These are phyloP conservation scores for Flexamia atlantica DNA, from an alignment of 2,888 invertebrate species.

Conservation along the genomic window DNA sequence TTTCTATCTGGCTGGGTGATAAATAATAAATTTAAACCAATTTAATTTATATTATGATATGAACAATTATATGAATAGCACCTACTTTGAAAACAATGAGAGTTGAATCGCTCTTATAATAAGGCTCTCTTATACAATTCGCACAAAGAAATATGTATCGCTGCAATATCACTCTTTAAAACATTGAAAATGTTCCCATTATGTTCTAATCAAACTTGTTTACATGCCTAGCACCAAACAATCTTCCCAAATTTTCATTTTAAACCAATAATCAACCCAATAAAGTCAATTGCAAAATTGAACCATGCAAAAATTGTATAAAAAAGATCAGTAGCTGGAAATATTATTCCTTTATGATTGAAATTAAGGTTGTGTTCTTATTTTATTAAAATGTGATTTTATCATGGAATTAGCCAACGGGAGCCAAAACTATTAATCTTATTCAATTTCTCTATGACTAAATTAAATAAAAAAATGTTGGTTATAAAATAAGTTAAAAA, in stretches of 20 bases:
- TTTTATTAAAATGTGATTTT: too few species aligned
- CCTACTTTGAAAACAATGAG: slow-evolving; percentile 22
- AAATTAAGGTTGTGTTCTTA: too few species aligned
- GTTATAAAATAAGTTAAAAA: too few species aligned
- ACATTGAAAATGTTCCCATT: not conserved
- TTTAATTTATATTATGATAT: not conserved
- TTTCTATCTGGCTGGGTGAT: not conserved
- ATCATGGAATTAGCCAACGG: too few species aligned
- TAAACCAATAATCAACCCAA: too few species aligned
- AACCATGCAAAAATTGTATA: too few species aligned
- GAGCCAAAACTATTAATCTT: too few species aligned
- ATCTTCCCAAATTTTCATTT: not conserved
- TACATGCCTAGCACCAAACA: slow-evolving; percentile 4
- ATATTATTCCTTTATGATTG: too few species aligned
- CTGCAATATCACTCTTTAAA: not conserved
- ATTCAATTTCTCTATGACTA: too few species aligned
- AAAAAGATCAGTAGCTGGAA: too few species aligned
- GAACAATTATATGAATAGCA: slow-evolving; percentile 8
- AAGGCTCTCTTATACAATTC: slow-evolving; percentile 15
- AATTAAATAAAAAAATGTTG: too few species aligned
- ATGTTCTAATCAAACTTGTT: not conserved
- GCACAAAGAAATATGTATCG: not conserved
- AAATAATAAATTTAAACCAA: not conserved
- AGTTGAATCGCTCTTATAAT: not conserved
- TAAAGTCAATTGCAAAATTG: too few species aligned